Evolutionary conservation across 2,888 invertebrate genomes (phyloP).

Genomic region (Teleiodes luculella): DNA sequence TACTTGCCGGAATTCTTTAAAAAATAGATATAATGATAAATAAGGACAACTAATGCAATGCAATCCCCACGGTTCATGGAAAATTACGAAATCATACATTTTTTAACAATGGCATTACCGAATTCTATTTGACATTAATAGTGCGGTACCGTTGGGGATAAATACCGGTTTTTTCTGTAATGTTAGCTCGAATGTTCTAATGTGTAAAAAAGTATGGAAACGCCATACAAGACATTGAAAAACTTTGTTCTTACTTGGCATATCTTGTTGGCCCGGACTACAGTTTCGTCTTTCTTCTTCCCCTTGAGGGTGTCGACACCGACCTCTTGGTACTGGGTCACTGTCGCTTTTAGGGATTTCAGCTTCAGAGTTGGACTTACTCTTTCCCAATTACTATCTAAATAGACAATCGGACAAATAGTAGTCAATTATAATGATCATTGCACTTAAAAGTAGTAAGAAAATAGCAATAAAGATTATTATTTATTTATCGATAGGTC

Average conservation of each 20-base stretch:
- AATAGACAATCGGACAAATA: background rate
- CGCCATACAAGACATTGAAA: too few species aligned
- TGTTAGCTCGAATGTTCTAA: too few species aligned
- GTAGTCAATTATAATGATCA: too few species aligned
- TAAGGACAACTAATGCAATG: too few species aligned
- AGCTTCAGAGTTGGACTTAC: constrained; percentile 55
- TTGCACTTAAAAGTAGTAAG: too few species aligned
- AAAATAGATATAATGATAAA: too few species aligned
- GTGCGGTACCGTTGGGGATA: background rate
- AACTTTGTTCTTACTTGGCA: constrained; percentile 61
- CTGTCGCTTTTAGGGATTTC: constrained; percentile 59
- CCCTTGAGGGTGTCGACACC: constrained; percentile 65
- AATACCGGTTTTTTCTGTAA: constrained; percentile 6
- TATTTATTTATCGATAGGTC: too few species aligned
- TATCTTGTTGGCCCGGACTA: constrained; percentile 63
- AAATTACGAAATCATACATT: background rate
- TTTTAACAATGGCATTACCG: background rate
- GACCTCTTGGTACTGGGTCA: constrained; percentile 59
- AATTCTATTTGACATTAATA: background rate
- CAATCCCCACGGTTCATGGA: too few species aligned
- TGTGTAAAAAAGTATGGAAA: too few species aligned
- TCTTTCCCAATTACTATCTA: constrained; percentile 61
- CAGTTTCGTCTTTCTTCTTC: constrained; percentile 69
- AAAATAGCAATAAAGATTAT: too few species aligned
- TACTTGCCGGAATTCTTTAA: too few species aligned